Percentiles rank a stretch among this genome's conserved stretches.
Evolutionary conservation across 2,888 invertebrate species (phyloP).

Genomic region (Acleris holmiana): DNA sequence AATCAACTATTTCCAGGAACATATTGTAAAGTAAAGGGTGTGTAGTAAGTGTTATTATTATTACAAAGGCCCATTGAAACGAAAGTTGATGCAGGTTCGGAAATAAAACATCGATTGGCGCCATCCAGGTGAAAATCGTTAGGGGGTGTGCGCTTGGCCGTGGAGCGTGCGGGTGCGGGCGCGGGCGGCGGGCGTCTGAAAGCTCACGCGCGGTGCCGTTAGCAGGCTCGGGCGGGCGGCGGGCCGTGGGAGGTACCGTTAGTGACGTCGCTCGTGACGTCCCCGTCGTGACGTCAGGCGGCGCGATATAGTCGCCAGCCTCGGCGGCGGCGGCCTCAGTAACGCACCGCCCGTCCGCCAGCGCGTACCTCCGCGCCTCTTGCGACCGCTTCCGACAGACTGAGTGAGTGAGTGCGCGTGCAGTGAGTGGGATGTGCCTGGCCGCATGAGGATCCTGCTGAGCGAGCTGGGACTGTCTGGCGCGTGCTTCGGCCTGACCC

Average conservation of each 20-base stretch:
- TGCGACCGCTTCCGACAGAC: slow-evolving; percentile 67
- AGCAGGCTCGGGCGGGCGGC: slow-evolving; percentile 83
- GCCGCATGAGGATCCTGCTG: slow-evolving; percentile 85
- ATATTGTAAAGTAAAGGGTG: neutral
- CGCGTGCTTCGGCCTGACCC: slow-evolving; percentile 82
- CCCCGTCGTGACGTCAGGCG: slow-evolving; percentile 78
- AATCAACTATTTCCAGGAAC: neutral
- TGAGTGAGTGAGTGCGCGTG: slow-evolving; percentile 81
- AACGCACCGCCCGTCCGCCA: slow-evolving; percentile 81
- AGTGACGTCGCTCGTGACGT: slow-evolving; percentile 82
- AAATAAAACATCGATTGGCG: slow-evolving; percentile 9
- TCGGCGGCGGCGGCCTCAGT: slow-evolving; percentile 84
- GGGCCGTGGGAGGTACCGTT: slow-evolving; percentile 84
- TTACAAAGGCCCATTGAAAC: neutral
- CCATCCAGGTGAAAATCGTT: slow-evolving; percentile 18
- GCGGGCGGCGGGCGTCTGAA: slow-evolving; percentile 57
- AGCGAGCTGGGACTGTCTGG: slow-evolving; percentile 83
- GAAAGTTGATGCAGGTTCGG: slow-evolving; percentile 12
- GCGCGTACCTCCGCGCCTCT: slow-evolving; percentile 75
- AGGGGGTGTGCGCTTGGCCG: slow-evolving; percentile 37
- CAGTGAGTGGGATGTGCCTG: slow-evolving; percentile 82
- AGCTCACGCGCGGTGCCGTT: slow-evolving; percentile 83
- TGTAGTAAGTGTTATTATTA: neutral
- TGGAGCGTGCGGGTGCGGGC: slow-evolving; percentile 48
- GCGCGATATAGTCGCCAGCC: slow-evolving; percentile 83